Evolutionary conservation across 2,888 invertebrate species (phyloP), one percentile per base, ranked within the genome.

Genomic region (Maniola hyperantus): DNA sequence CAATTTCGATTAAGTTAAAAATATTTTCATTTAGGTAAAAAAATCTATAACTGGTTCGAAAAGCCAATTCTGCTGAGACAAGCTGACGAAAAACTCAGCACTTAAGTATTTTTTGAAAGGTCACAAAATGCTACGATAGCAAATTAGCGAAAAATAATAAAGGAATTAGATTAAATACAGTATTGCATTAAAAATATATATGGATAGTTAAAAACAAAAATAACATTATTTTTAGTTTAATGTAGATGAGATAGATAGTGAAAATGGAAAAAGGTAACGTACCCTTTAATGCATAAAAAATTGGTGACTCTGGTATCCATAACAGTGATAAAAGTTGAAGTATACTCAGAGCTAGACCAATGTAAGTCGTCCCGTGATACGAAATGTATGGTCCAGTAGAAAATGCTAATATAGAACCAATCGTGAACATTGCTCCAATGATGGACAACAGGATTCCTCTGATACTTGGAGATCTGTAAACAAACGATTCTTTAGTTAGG

Each of bases 401-500:
- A 53, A 77, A 84, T 0, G 75, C 70, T 1, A 79, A 1, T 0
- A 84, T 65, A 0, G 75, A 77, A 0, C 84, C 85, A 0, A 80
- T 6, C 1, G 78, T 79, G 46, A 61, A 65, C 18, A 76, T 80
- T 15, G 82, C 73, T 6, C 77, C 83, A 0, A 79, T 75, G 0
- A 74, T 70, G 0, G 83, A 77, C 0, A 85, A 64, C 0, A 85
- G 64, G 4, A 80, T 75, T 0, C 85, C 84, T 74, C 84, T 71
- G 1, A 83, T 77, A 20, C 77, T 74, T 5, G 82, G 78, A 5
- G 83, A 82, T 51, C 83, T 84, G 73, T 44, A 77, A 79, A 63
- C 4, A 51, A 33, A 62, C 36, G 8, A 8, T 39, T 44, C 26
- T 26, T 26, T 26, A 11, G 2, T 46, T 46, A 13, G 6, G 6